Base-by-base conservation (phyloP, 2,797 vertebrate genomes). In the Hephaestus fuliginosus region DNA sequence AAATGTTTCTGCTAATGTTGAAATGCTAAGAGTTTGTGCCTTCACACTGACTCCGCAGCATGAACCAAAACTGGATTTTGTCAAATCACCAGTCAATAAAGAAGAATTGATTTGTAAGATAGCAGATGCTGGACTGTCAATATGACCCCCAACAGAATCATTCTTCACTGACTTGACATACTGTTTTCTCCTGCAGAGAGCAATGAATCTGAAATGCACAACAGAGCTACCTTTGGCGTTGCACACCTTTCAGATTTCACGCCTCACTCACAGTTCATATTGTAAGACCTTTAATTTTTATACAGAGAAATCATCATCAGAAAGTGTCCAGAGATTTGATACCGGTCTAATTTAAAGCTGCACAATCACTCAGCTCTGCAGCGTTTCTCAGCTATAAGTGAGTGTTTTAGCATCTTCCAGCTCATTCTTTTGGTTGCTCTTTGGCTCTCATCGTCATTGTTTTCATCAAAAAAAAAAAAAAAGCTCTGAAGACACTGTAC, bases 61-160 rank as follows among this genome's bases (percentile, higher is more conserved):
- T 39, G 7, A 64, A 58, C n/a, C 44, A 70, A 49, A 44, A n/a
- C 13, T 48, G 28, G 22, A 11, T 49, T 55, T 70, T 48, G 56
- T 49, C 48, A 17, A 13, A 48, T 71, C n/a, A 66, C 53, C 30
- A 5, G 30, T 33, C 30, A 72, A 67, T 49, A 46, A 63, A 63
- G 13, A 12, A 18, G 20, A 25, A 20, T 4, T 5, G 5, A 41
- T 28, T 43, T 53, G n/a, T 3, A 25, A 56, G 55, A 30, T 6
- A 28, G 22, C 12, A 53, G 22, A 36, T 66, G 33, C 17, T 33
- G 46, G 28, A 33, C 13, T 49, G 44, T 49, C 30, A 33, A 33
- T 33, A 33, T 66, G 46, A 66, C 12, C 62, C 18, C 43, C 48
- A 25, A 13, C 62, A 64, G 20, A 36, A 10, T 53, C 12, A 13